A percentile compares a stretch with the other conserved stretches of the same genome.
These are phyloP conservation scores for Sylvietta virens DNA, from an alignment of 2,113 vertebrate genomes.

Conservation along the genomic window DNA sequence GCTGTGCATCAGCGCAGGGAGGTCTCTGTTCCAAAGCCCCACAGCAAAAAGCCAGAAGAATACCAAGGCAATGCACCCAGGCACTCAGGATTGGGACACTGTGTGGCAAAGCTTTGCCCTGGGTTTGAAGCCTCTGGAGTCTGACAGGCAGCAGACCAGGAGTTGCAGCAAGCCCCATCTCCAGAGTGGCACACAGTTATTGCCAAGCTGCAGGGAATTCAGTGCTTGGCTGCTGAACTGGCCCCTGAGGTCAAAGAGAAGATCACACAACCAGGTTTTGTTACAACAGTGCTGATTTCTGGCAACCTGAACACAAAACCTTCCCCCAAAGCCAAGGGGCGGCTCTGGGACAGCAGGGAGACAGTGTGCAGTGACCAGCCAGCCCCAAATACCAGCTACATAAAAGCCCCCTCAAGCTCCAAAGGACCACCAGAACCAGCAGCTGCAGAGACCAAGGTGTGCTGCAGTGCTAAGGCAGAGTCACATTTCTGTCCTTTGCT, in stretches of 20 bases:
- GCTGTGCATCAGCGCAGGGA: not conserved
- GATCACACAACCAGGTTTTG: not conserved
- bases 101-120: not conserved
- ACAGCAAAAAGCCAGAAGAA: not conserved
- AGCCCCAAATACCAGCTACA: not conserved
- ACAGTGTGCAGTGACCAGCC: not conserved
- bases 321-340: not conserved
- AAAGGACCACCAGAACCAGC: not conserved
- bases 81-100: not conserved
- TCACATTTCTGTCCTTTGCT: not conserved
- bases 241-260: not conserved
- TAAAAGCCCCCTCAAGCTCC: not conserved
- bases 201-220: not conserved
- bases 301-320: not conserved
- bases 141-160: not conserved
- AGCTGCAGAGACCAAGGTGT: not conserved
- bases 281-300: not conserved
- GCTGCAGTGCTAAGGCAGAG: not conserved
- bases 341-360: not conserved
- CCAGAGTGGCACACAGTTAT: not conserved
- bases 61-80: not conserved
- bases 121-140: not conserved
- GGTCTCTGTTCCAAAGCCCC: not conserved
- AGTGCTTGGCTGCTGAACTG: not conserved
- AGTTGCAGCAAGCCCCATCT: not conserved